phyloP scores from a whole-genome alignment of 2,888 invertebrate genomes.

The Amitus sp. region DNA sequence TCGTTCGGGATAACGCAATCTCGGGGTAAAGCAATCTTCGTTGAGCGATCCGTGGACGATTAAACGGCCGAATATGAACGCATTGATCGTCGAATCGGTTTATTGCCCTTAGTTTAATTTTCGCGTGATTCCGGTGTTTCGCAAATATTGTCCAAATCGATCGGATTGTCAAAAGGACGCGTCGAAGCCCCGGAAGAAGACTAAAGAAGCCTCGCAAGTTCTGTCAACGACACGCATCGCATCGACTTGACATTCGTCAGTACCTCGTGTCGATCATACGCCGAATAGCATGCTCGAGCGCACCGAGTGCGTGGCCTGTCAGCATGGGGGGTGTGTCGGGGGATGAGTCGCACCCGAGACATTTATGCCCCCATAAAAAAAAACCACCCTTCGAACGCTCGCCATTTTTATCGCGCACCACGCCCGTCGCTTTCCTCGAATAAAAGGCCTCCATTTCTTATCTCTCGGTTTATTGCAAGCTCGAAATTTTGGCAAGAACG shows the following conservation, averaged over 20 bases:
- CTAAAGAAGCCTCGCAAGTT: slow-evolving; percentile 49
- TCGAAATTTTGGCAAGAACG: too few species aligned
- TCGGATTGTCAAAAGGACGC: background rate
- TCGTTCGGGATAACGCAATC: background rate
- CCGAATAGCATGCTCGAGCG: slow-evolving; percentile 20
- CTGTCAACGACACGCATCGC: slow-evolving; percentile 48
- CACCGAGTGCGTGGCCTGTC: slow-evolving; percentile 27
- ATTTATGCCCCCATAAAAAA: slow-evolving; percentile 51
- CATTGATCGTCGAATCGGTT: slow-evolving; percentile 52
- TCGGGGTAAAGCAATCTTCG: background rate
- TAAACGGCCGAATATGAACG: too few species aligned
- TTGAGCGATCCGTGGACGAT: slow-evolving; percentile 38
- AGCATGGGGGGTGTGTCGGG: slow-evolving; percentile 50
- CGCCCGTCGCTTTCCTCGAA: slow-evolving; percentile 51
- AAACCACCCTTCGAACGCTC: slow-evolving; percentile 46
- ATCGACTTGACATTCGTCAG: slow-evolving; percentile 21
- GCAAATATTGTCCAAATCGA: background rate
- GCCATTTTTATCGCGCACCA: slow-evolving; percentile 63
- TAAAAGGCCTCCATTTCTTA: slow-evolving; percentile 3
- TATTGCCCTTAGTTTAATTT: too few species aligned
- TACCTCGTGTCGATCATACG: slow-evolving; percentile 21
- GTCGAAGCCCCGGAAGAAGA: slow-evolving; percentile 35
- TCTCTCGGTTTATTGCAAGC: too few species aligned
- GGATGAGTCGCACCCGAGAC: slow-evolving; percentile 54
- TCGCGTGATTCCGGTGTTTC: background rate